Conservation (phyloP, 2,888 invertebrate species). For the Tetropium fuscum region DNA sequence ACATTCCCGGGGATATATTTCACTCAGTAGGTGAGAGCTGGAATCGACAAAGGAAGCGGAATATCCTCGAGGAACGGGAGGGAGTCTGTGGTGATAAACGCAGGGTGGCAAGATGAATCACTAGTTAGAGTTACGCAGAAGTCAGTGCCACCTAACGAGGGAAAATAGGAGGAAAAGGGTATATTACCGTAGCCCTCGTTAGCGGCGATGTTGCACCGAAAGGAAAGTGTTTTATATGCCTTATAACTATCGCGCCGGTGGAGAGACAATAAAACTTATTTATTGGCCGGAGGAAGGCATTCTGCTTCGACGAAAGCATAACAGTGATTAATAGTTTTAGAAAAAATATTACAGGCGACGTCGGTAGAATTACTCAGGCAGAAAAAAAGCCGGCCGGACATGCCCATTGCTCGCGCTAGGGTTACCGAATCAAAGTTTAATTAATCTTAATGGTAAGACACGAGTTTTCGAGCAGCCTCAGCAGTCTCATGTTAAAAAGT, state of each 20-base stretch:
- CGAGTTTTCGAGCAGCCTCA: too few species aligned
- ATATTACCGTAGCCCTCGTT: conserved; percentile 44
- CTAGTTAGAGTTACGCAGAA: conserved; percentile 54
- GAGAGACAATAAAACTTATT: conserved; percentile 8
- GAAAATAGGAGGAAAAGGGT: conserved; percentile 46
- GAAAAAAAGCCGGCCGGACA: neutral
- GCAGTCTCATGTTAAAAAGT: too few species aligned
- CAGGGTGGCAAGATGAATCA: conserved; percentile 54
- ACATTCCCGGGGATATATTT: conserved; percentile 29
- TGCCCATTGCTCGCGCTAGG: neutral
- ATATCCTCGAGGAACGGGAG: conserved; percentile 22
- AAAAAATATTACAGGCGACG: conserved; percentile 11
- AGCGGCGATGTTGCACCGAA: conserved; percentile 33
- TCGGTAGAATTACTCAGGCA: conserved; percentile 6
- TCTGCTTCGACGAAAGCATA: conserved; percentile 18
- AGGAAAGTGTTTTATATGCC: conserved; percentile 36
- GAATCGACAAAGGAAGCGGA: conserved; percentile 12
- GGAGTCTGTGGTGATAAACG: conserved; percentile 42
- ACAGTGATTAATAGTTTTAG: conserved; percentile 15
- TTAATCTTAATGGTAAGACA: too few species aligned
- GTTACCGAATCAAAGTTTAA: neutral
- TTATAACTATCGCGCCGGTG: conserved; percentile 1
- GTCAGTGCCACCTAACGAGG: conserved; percentile 56
- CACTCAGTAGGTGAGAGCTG: conserved; percentile 16
- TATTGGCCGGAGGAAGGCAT: conserved; percentile 15